phyloP scores from a whole-genome alignment of 2,113 vertebrate genomes.

The Zosterops pallidus region DNA sequence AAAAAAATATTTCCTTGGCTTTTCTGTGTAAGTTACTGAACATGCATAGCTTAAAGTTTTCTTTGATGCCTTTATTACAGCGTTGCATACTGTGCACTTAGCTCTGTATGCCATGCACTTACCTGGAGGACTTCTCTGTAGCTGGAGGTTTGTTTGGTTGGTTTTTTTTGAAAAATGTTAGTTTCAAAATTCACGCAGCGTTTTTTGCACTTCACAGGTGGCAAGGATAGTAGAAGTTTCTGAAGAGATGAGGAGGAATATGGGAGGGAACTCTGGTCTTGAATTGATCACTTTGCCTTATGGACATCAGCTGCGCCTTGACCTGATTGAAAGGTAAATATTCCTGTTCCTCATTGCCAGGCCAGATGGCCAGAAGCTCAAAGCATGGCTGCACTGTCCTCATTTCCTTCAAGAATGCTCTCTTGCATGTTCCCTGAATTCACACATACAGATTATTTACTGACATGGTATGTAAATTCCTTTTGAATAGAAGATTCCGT shows the following conservation, averaged over 20 bases:
- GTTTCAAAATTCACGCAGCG: neutral
- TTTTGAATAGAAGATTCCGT: neutral
- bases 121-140: neutral
- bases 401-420: neutral
- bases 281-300: slow-evolving; percentile 92
- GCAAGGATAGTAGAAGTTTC: slow-evolving; percentile 89
- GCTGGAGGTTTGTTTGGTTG: too few species aligned
- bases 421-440: neutral
- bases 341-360: neutral
- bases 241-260: slow-evolving; percentile 81
- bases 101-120: neutral
- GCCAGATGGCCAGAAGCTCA: neutral
- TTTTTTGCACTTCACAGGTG: slow-evolving; percentile 76
- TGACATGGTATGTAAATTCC: neutral
- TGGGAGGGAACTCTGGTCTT: slow-evolving; percentile 92
- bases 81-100: neutral
- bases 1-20: neutral
- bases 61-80: neutral
- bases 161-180: neutral
- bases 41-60: neutral
- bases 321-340: slow-evolving; percentile 92
- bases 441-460: too few species aligned
- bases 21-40: neutral
- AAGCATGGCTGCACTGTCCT: neutral
- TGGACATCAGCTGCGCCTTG: slow-evolving; percentile 89